Evolutionary conservation across 2,113 vertebrate genomes (phyloP), one percentile per base, ranked within the genome.

Genomic region (Cygnus atratus): DNA sequence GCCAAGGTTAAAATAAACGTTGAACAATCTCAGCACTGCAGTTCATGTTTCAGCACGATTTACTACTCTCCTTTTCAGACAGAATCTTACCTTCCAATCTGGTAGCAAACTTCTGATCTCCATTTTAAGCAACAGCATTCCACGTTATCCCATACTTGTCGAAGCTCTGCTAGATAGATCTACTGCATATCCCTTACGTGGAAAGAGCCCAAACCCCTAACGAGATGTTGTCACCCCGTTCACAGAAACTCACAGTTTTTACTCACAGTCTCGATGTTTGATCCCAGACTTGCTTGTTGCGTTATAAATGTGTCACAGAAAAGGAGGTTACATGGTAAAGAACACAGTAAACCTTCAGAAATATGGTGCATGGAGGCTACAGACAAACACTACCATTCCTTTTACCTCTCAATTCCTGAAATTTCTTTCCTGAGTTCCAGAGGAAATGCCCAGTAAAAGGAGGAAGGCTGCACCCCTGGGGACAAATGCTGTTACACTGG

Each of bases 311-410:
- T 58, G 35, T 24, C 9, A 2, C 8, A 43, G 54, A 8, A 24
- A 54, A 39, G 25, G 8, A 41, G 43, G 33, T 87, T 58, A 59
- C 28, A 6, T 6, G 6, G 14, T 14, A 63, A 76, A 65, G 55
- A 68, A 22, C 26, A 62, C 57, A 11, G 33, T 39, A 50, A 37
- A 31, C 44, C 28, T 73, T 43, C 75, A 73, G 67, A 90, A 93
- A 46, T 21, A 37, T 0, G 2, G n/a, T 7, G 33, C 2, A 5
- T 15, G 33, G 48, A 84, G 17, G 44, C 52, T 43, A n/a, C 16
- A 78, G 54, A 46, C 43, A 55, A 75, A 13, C 16, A 46, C 4
- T 33, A 41, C 15, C 54, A 50, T 18, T 28, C 59, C 35, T 75
- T 59, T 41, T 37, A 37, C 55, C 11, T 33, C 70, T 35, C 31